phyloP scores from a whole-genome alignment of 2,797 vertebrate species.

The Bufotes viridis region DNA sequence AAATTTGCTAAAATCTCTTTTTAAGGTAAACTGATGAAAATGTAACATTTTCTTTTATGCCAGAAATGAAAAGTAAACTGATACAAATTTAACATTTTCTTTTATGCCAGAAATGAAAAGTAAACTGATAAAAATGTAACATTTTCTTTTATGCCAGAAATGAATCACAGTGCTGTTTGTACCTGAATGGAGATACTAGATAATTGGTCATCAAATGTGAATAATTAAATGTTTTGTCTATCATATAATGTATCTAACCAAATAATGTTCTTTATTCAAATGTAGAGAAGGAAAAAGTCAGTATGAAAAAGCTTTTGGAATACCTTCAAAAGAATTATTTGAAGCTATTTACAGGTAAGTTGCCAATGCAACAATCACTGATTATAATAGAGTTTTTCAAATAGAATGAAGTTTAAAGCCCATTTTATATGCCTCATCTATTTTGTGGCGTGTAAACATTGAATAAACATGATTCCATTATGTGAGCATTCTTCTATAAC shows the following conservation, averaged over 20 bases:
- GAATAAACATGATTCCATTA: neutral
- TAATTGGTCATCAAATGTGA: neutral
- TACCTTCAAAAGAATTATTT: conserved; percentile 81
- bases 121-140: neutral
- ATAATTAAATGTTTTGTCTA: neutral
- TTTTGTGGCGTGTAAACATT: neutral
- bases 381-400: neutral
- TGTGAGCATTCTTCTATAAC: neutral
- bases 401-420: neutral
- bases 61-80: neutral
- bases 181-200: neutral
- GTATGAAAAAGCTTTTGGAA: conserved; percentile 83
- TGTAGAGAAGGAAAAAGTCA: conserved; percentile 87
- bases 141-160: neutral
- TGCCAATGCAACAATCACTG: too few relatives aligned
- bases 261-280: conserved; percentile 27
- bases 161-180: neutral
- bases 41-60: neutral
- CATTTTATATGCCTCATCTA: conserved; percentile 40
- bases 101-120: neutral
- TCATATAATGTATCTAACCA: neutral
- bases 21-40: neutral
- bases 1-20: neutral
- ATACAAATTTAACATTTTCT: neutral
- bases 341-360: conserved; percentile 88